phyloP scores from a whole-genome alignment of 2,797 vertebrate genomes.

The Dallia pectoralis region DNA sequence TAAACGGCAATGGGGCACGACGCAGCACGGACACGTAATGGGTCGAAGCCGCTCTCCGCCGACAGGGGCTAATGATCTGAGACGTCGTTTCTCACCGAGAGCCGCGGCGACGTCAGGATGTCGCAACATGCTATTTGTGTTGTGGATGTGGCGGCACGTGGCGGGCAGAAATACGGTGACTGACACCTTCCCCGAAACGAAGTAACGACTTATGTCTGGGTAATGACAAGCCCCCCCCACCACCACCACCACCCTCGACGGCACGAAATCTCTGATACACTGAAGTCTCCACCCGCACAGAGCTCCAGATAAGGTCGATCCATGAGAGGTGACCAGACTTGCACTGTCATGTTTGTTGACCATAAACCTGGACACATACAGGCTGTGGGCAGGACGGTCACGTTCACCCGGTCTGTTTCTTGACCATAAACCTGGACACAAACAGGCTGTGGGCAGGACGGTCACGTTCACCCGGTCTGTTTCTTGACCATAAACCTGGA shows the following conservation, averaged over 20 bases:
- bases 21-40: constrained; percentile 73
- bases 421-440: too few species aligned
- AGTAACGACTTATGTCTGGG: background rate
- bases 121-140: constrained; percentile 74
- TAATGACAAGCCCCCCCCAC: constrained; percentile 67
- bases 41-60: constrained; percentile 73
- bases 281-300: background rate
- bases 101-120: constrained; percentile 78
- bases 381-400: too few species aligned
- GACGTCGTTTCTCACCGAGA: constrained; percentile 77
- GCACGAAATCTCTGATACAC: constrained; percentile 43
- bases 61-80: constrained; percentile 80
- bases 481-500: too few species aligned
- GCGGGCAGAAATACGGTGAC: constrained; percentile 54
- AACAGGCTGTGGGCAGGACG: too few species aligned
- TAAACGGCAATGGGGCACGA: constrained; percentile 83
- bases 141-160: constrained; percentile 28
- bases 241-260: constrained; percentile 44
- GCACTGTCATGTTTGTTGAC: too few species aligned
- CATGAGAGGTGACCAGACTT: background rate
- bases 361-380: too few species aligned
- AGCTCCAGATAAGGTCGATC: background rate
- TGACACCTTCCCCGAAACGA: background rate
- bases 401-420: too few species aligned
- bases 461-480: too few species aligned